A percentile compares a stretch with the other conserved stretches of the same genome.
phyloP scores from a whole-genome alignment of 2,888 invertebrate species.

The Odiellus spinosus region DNA sequence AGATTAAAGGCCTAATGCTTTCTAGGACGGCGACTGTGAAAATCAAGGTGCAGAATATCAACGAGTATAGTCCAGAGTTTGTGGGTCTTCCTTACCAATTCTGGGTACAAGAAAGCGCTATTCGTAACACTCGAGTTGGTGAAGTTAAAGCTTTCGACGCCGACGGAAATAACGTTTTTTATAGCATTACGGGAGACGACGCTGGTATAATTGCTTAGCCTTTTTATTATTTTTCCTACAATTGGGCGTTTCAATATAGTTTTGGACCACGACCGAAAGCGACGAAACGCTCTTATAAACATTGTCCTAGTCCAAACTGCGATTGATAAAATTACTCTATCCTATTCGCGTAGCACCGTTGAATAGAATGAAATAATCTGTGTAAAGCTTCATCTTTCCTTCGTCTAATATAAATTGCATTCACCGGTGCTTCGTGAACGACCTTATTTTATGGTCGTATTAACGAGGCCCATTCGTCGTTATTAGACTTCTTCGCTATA shows the following conservation, averaged over 20 bases:
- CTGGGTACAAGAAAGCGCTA: slow-evolving; percentile 20
- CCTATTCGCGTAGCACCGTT: no score
- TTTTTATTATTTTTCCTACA: no score
- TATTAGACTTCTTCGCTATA: slow-evolving; percentile 21
- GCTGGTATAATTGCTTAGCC: slow-evolving; percentile 7
- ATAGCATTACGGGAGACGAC: slow-evolving; percentile 21
- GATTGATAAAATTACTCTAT: no score
- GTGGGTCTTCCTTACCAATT: slow-evolving; percentile 22
- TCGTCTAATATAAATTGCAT: no score
- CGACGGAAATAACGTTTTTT: slow-evolving; percentile 23
- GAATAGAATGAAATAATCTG: no score
- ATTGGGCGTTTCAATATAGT: no score
- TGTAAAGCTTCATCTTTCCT: no score
- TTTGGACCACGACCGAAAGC: no score
- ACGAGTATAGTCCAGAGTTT: slow-evolving; percentile 31
- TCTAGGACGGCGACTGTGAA: slow-evolving; percentile 20
- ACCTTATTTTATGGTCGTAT: no score
- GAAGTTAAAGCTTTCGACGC: slow-evolving; percentile 25
- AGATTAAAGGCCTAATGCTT: slow-evolving; percentile 1
- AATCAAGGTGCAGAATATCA: slow-evolving; percentile 29
- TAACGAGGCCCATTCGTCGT: not conserved
- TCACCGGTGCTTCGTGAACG: not conserved
- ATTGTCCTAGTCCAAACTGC: no score
- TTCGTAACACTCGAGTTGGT: slow-evolving; percentile 23
- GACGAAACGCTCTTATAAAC: no score